These are phyloP conservation scores for Philaethria dido DNA, from an alignment of 2,888 invertebrate genomes.

Conservation along the genomic window DNA sequence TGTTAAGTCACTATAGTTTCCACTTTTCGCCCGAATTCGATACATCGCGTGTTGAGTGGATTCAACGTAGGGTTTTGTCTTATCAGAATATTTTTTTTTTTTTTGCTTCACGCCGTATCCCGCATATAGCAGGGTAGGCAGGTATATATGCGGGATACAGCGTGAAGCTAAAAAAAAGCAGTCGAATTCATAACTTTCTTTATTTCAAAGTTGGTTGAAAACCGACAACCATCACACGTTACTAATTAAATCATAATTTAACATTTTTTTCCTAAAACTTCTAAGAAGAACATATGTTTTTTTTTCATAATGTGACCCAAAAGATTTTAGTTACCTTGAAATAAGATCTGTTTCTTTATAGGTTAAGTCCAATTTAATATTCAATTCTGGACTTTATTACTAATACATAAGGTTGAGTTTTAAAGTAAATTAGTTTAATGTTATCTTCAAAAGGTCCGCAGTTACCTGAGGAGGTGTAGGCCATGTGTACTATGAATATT, in stretches of 20 bases:
- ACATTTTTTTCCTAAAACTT: constrained; percentile 46
- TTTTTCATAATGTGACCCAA: background rate
- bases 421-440: constrained; percentile 25
- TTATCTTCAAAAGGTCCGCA: constrained; percentile 45
- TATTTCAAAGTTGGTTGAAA: background rate
- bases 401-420: constrained; percentile 1
- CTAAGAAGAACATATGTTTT: constrained; percentile 59
- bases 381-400: constrained; percentile 14
- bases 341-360: constrained; percentile 16
- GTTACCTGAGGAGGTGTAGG: constrained; percentile 57
- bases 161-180: no score
- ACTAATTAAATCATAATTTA: constrained; percentile 25
- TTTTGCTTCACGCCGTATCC: no score
- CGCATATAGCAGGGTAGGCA: no score
- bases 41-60: no score
- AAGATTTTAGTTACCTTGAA: constrained; percentile 8
- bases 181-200: no score
- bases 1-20: no score
- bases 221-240: background rate
- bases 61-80: no score
- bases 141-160: no score
- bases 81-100: no score
- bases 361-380: background rate
- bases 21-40: no score
- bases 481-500: constrained; percentile 52